phyloP scores from a whole-genome alignment of 2,888 invertebrate species.

The Conops quadrifasciatus region DNA sequence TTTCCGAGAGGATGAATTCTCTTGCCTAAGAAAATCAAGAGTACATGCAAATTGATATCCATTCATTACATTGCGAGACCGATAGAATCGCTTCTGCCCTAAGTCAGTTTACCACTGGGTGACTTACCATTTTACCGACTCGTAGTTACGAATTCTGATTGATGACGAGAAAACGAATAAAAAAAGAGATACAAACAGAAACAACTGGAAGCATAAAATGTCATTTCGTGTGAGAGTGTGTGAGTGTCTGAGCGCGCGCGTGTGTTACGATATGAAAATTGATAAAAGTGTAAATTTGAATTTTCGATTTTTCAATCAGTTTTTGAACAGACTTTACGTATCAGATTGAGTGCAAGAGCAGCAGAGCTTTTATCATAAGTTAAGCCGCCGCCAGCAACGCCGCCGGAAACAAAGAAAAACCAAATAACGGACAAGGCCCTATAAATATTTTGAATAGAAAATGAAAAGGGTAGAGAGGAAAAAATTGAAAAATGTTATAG shows the following conservation, averaged over 20 bases:
- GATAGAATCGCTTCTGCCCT: neutral
- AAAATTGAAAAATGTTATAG: neutral
- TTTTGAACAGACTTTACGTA: slow-evolving; percentile 21
- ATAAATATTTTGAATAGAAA: slow-evolving; percentile 15
- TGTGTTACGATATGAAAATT: slow-evolving; percentile 28
- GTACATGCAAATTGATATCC: no score
- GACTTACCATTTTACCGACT: no score
- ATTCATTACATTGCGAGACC: neutral
- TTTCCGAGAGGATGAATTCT: no score
- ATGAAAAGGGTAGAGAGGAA: slow-evolving; percentile 6
- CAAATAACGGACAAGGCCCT: neutral
- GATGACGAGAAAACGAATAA: neutral
- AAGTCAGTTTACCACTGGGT: neutral
- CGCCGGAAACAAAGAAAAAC: neutral
- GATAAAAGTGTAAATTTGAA: slow-evolving; percentile 34
- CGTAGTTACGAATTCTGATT: neutral
- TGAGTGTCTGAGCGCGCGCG: neutral
- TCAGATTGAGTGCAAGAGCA: neutral
- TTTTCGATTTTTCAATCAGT: slow-evolving; percentile 25
- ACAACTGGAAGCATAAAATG: neutral
- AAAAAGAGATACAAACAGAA: neutral
- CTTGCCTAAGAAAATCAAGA: no score
- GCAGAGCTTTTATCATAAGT: neutral
- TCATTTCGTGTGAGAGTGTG: neutral
- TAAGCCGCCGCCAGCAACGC: neutral